Conservation (phyloP, 2,113 vertebrate genomes). For the Cichladusa arquata region DNA sequence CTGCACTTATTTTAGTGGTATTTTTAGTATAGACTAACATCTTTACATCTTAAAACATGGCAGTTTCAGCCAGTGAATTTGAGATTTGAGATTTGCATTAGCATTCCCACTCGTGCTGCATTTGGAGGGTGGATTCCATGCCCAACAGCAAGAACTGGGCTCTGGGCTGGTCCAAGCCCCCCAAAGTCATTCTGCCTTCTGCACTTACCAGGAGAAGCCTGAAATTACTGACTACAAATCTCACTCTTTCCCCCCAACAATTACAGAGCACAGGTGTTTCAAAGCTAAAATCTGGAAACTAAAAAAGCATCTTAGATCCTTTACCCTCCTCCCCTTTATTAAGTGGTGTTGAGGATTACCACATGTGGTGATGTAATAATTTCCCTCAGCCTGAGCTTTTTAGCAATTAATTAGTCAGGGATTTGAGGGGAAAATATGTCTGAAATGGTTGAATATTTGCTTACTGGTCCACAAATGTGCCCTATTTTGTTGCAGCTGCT, state of each 20-base stretch:
- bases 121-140: neutral
- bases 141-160: neutral
- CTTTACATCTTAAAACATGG: neutral
- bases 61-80: neutral
- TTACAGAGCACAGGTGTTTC: neutral
- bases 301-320: neutral
- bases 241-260: neutral
- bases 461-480: neutral
- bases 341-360: neutral
- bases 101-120: rapidly evolving
- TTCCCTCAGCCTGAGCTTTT: slow-evolving; percentile 25
- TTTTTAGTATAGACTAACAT: neutral
- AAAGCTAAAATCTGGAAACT: neutral
- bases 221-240: neutral
- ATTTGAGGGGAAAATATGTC: neutral
- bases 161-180: neutral
- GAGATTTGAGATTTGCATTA: neutral
- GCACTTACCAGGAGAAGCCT: neutral
- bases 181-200: neutral
- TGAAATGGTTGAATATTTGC: neutral
- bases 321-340: neutral
- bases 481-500: neutral
- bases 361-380: neutral
- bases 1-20: neutral
- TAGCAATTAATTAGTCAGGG: slow-evolving; percentile 52